Conservation (phyloP, 1,140 invertebrate species). For the Solenopsis fugax region DNA sequence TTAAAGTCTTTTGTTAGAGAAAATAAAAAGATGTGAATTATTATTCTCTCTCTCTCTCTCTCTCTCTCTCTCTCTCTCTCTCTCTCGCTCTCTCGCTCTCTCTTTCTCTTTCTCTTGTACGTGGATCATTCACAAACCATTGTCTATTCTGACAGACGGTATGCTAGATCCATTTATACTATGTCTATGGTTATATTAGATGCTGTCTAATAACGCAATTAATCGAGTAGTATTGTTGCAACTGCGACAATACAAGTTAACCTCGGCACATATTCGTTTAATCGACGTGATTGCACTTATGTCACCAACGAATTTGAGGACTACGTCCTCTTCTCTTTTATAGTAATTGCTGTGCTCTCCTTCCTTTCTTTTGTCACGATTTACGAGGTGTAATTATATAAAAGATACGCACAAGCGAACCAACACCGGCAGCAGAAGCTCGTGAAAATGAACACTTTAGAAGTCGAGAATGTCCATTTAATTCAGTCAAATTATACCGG, state of each 20-base stretch:
- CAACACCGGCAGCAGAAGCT: slow-evolving; percentile 51
- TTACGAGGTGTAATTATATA: slow-evolving; percentile 67
- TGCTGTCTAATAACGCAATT: neutral
- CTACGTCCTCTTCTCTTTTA: neutral
- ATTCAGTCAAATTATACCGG: neutral
- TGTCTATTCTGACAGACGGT: too few relatives aligned
- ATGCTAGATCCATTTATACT: too few relatives aligned
- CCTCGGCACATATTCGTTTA: slow-evolving; percentile 69
- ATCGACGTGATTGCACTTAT: slow-evolving; percentile 79
- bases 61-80: too few relatives aligned
- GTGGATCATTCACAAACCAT: too few relatives aligned
- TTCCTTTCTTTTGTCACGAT: slow-evolving; percentile 70
- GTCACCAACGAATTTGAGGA: slow-evolving; percentile 75
- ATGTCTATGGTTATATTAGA: neutral
- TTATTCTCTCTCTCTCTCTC: too few relatives aligned
- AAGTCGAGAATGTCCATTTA: slow-evolving; percentile 49
- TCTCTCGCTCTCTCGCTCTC: too few relatives aligned
- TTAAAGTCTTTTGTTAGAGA: too few relatives aligned
- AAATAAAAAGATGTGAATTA: too few relatives aligned
- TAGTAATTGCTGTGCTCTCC: neutral
- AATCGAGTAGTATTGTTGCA: slow-evolving; percentile 15
- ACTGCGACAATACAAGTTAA: slow-evolving; percentile 41
- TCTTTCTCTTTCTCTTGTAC: too few relatives aligned
- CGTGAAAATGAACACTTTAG: slow-evolving; percentile 62
- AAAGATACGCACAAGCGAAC: slow-evolving; percentile 62